Percentiles rank a stretch among this genome's conserved stretches.
These are phyloP conservation scores for Promerops cafer DNA, from an alignment of 2,113 vertebrate genomes.

Conservation along the genomic window DNA sequence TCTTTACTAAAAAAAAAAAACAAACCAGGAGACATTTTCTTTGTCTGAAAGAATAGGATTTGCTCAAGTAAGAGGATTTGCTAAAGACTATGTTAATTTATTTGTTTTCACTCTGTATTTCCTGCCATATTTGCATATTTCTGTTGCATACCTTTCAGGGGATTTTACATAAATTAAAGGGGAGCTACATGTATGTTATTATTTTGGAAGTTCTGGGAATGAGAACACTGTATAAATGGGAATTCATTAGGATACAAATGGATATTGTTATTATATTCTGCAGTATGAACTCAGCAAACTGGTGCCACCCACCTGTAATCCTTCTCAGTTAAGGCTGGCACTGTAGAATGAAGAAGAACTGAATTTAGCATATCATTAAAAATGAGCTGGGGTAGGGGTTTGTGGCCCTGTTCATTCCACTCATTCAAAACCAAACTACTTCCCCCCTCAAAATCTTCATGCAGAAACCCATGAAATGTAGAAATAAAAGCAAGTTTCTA, in stretches of 20 bases:
- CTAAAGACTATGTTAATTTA: not conserved
- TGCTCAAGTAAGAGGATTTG: not conserved
- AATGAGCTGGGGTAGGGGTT: fast-evolving
- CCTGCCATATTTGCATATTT: not conserved
- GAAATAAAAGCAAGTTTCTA: not conserved
- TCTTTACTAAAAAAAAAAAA: not conserved
- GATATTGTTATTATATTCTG: not conserved
- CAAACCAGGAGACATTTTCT: not conserved
- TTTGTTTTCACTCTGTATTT: not conserved
- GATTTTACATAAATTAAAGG: not conserved
- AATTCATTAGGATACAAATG: not conserved
- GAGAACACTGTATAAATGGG: not conserved
- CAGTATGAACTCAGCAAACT: not conserved
- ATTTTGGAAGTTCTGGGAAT: not conserved
- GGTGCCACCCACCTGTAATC: not conserved
- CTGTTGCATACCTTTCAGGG: not conserved
- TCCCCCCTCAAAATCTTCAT: not conserved
- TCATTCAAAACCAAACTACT: not conserved
- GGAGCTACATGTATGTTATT: not conserved
- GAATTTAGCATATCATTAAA: not conserved
- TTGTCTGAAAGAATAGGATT: not conserved
- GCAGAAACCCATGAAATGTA: not conserved
- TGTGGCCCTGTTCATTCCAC: not conserved
- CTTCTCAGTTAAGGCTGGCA: not conserved
- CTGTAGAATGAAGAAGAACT: not conserved